Evolutionary conservation across 2,797 vertebrate genomes (phyloP), one percentile per base, ranked within the genome.

Genomic region (Karalla daura): DNA sequence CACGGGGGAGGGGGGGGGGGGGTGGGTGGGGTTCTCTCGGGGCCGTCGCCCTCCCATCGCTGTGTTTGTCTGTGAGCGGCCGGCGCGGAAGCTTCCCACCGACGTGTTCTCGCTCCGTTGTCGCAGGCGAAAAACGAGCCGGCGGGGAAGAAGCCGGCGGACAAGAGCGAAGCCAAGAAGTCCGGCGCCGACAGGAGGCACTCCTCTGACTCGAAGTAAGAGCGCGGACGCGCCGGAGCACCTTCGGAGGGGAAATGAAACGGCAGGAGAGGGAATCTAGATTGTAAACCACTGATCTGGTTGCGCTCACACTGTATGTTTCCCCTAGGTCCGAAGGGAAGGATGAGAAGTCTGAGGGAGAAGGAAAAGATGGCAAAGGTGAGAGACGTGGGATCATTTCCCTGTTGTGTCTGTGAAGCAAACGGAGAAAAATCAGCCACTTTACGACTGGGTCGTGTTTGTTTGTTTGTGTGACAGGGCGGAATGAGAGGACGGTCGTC

Each of bases 121-220:
- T 86, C 90, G 11, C 52, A 99, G 98, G 98, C 96, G 30, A 99
- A 99, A 91, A 98, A 98, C 5, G 97, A 99, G 76, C 98, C 98
- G 4, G 94, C 95, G 0, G 97, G 96, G 35, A 99, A 97, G 74
- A 99, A 97, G 70, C 89, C 95, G 44, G 90, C 92, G 0, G 97
- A 98, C 47, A 96, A 94, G 76, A 89, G 39, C 13, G 96, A 97
- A 17, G 23, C 83, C 32, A 97, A 95, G 86, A 96, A 94, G 41
- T 33, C 92, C 0, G 79, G 52, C 3, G 41, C 64, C 10, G 96
- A 98, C 60, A 87, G 94, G 41, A 94, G 94, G 45, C 95, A 93
- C 66, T 95, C 96, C 4, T 63, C 94, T 9, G 97, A 98, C 49
- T 93, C 95, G 3, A 98, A 95, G 92, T 92, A 92, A 50, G 96